phyloP scores from a whole-genome alignment of 2,113 vertebrate genomes.

The Oreochromis tanganicae region DNA sequence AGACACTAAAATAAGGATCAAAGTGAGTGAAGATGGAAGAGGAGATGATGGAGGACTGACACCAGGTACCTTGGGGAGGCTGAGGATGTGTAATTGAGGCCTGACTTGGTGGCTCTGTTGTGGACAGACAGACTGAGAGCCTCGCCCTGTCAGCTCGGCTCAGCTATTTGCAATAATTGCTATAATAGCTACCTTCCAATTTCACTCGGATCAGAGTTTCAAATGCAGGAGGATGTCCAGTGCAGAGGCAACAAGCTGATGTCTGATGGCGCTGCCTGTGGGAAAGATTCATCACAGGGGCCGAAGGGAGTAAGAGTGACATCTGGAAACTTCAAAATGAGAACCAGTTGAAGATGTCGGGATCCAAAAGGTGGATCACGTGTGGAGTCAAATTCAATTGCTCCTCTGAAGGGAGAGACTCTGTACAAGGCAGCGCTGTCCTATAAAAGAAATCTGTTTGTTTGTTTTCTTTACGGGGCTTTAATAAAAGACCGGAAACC shows the following conservation, averaged over 20 bases:
- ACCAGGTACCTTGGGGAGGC: not conserved
- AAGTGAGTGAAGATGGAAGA: not conserved
- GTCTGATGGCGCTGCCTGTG: not conserved
- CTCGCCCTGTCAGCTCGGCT: constrained; percentile 54
- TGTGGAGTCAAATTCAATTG: not conserved
- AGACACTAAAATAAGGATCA: not conserved
- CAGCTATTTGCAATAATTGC: constrained; percentile 68
- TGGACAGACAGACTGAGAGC: constrained; percentile 3
- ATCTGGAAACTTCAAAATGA: constrained; percentile 41
- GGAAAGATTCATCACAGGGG: constrained; percentile 3
- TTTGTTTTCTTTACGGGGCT: not conserved
- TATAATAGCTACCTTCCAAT: constrained; percentile 66
- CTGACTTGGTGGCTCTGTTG: not conserved
- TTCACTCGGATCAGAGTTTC: constrained; percentile 34
- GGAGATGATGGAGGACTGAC: not conserved
- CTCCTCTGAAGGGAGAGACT: not conserved
- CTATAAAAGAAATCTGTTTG: not conserved
- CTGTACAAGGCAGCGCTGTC: not conserved
- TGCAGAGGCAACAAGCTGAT: not conserved
- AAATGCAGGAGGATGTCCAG: constrained; percentile 27
- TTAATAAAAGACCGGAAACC: not conserved
- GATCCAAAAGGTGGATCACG: not conserved
- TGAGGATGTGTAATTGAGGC: constrained; percentile 1
- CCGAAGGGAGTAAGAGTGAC: constrained; percentile 9
- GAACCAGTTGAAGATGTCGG: not conserved